Evolutionary conservation across 2,888 invertebrate genomes (phyloP).

Genomic region (Amiota communis): DNA sequence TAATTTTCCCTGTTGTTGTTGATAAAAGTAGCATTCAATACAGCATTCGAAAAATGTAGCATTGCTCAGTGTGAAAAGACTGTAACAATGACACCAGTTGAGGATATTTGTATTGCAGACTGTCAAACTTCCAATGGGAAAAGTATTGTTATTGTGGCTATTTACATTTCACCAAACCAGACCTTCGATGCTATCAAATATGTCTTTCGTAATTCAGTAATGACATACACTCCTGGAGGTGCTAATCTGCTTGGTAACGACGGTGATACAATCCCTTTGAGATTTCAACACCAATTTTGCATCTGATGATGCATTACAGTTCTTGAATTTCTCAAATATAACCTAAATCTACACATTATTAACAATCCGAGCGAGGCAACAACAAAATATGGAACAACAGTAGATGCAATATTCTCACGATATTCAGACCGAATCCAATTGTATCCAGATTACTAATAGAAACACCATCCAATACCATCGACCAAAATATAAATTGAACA

Average conservation of each 20-base stretch:
- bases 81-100: background rate
- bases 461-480: background rate
- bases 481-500: background rate
- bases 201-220: background rate
- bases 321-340: background rate
- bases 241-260: background rate
- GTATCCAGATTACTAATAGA: background rate
- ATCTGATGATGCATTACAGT: background rate
- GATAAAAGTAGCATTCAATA: no score
- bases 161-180: background rate
- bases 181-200: background rate
- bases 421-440: background rate
- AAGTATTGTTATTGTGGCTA: conserved; percentile 1
- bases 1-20: no score
- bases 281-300: background rate
- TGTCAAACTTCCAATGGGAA: background rate
- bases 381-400: conserved; percentile 1
- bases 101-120: background rate
- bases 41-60: no score
- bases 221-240: background rate
- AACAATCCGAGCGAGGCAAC: background rate
- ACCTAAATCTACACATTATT: background rate
- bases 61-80: no score
- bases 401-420: conserved; percentile 1
- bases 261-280: background rate